Evolutionary conservation across 1,140 invertebrate genomes (phyloP), one percentile per base, ranked within the genome.

Genomic region (Spodoptera litura): DNA sequence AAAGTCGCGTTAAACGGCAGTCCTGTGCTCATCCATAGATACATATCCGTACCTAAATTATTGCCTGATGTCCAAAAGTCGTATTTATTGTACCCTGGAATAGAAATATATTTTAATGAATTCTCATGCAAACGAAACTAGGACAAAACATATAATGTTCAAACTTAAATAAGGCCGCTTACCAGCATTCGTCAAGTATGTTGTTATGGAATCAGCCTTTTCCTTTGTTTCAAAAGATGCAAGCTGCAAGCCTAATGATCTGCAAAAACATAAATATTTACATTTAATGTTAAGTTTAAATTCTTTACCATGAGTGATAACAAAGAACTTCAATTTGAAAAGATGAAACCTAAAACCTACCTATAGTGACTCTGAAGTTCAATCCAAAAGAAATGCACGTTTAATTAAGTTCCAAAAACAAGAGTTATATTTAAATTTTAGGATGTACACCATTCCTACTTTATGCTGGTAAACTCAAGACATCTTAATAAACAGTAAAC

Each of bases 1-100:
- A 98, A 98, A 10, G 97, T 98, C 5, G 97, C 96, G 92, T 98
- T 98, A 94, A 98, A 97, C 51, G 97, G 97, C 64, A 98, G 91
- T 9, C 97, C 98, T 49, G 97, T 97, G 88, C 97, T 98, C 97
- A 98, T 98, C 97, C 97, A 98, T 52, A 98, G 93, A 93, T 97
- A 97, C 97, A 97, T 98, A 86, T 97, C 96, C 8, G 97, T 97
- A 53, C 97, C 98, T 61, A 98, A 94, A 82, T 97, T 96, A 94
- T 98, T 98, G 58, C 98, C 98, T 70, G 97, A 98, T 78, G 97
- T 98, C 97, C 97, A 98, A 93, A 97, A 98, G 88, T 98, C 97
- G 84, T 97, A 97, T 87, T 97, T 97, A 78, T 96, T 96, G 89
- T 97, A 97, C 13, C 97, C 96, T 96, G 85, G 9, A 91, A 93